Evolutionary conservation across 2,888 invertebrate genomes (phyloP), one percentile per base, ranked within the genome.

Genomic region (Drosophila picticornis): DNA sequence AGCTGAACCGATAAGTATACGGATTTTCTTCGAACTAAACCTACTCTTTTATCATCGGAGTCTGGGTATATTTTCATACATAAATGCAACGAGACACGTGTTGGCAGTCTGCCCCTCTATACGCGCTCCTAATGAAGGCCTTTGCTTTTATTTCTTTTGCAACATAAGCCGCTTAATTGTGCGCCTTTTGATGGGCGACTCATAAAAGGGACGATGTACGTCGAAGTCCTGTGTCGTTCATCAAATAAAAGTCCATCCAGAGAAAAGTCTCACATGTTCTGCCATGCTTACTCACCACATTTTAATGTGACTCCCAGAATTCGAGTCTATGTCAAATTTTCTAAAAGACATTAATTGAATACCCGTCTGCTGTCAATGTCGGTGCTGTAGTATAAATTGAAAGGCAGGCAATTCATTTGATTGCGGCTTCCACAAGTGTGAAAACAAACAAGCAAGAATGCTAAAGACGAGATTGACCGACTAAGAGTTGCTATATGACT

Each of bases 151-250:
- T 38, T 67, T 71, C 36, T 72, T 51, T 67, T 72, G 74, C 63
- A 73, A 71, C 67, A 80, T 88, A 84, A 84, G 85, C 88, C 59
- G 85, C 85, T 88, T 84, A 83, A 84, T 84, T 84, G 88, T 75
- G 63, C 60, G 79, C 70, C 81, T 79, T 83, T 88, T 84, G 76
- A 85, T 81, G 65, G 79, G 52, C 64, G 69, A 46, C 60, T 78
- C 85, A 56, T 78, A 76, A 80, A 83, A 75, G 65, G 62, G 67
- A 68, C 69, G 66, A 75, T 67, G 58, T 82, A 70, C 66, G 82
- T 72, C 66, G 55, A 50, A 59, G 61, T 70, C 65, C 58, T 50
- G 27, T 69, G 69, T 48, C 70, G 51, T 66, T 72, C 60, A 66
- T 58, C 60, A 79, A 80, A 76, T 61, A 53, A 72, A 61, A 66